Percentiles rank a stretch among this genome's conserved stretches.
These are phyloP conservation scores for Deilephila elpenor DNA, from an alignment of 2,888 invertebrate species.

Conservation along the genomic window DNA sequence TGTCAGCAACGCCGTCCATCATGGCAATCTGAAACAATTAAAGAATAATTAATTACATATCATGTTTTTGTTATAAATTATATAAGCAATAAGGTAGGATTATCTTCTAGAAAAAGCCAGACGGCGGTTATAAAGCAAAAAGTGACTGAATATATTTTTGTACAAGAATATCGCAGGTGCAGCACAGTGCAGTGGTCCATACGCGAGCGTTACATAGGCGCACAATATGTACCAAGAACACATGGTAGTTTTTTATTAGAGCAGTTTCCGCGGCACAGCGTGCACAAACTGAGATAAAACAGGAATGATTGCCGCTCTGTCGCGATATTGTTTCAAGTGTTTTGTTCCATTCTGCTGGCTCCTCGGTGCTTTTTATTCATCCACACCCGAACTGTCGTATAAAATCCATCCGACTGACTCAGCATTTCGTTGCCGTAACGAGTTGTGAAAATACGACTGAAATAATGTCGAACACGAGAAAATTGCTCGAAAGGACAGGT, in stretches of 20 bases:
- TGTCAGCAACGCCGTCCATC: not conserved
- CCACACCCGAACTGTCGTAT: constrained; percentile 61
- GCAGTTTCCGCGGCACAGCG: constrained; percentile 75
- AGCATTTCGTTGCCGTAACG: constrained; percentile 54
- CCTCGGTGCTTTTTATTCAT: constrained; percentile 69
- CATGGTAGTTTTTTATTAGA: constrained; percentile 79
- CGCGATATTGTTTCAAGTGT: constrained; percentile 81
- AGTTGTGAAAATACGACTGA: constrained; percentile 39
- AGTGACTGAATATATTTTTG: not conserved
- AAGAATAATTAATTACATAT: not conserved
- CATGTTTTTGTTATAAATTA: not conserved
- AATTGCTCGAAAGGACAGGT: constrained; percentile 15
- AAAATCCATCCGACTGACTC: constrained; percentile 56
- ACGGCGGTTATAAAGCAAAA: no score
- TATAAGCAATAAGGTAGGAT: not conserved
- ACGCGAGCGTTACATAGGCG: constrained; percentile 38
- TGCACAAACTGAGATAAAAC: constrained; percentile 83
- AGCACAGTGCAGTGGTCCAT: constrained; percentile 38
- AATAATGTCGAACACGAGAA: constrained; percentile 34
- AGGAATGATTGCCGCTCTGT: constrained; percentile 81
- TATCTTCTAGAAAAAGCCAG: no score
- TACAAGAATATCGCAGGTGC: constrained; percentile 35
- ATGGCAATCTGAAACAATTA: constrained; percentile 26
- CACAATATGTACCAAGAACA: constrained; percentile 47
- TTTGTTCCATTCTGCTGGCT: constrained; percentile 73